Evolutionary conservation across 92 coral and sea anemone species (phyloP).

Genomic region (Diadumene lineata): DNA sequence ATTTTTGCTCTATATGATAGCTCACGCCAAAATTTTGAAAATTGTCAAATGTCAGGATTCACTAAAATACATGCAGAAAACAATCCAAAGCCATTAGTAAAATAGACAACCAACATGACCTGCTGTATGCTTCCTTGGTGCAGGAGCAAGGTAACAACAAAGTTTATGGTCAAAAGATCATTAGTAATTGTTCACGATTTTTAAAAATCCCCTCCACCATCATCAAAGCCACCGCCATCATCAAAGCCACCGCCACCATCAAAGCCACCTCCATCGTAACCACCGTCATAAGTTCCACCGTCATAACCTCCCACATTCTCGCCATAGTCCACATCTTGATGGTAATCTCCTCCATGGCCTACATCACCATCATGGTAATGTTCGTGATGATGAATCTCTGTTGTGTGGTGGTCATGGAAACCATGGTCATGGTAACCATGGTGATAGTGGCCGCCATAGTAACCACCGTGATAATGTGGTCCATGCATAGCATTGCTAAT

Average conservation of each 20-base stretch:
- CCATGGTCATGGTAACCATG: conserved; percentile 60
- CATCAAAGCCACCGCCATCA: conserved; percentile 59
- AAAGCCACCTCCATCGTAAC: conserved; percentile 68
- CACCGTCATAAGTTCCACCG: conserved; percentile 41
- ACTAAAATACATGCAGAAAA: no score
- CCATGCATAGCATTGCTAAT: conserved; percentile 91
- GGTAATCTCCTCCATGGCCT: conserved; percentile 56
- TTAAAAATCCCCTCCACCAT: conserved; percentile 55
- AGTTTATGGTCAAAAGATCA: no score
- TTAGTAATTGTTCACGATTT: no score
- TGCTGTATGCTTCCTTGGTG: no score
- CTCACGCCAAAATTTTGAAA: no score
- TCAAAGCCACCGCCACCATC: conserved; percentile 54
- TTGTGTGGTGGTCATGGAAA: conserved; percentile 69
- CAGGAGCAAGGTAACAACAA: no score
- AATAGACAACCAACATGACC: no score
- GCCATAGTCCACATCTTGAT: conserved; percentile 52
- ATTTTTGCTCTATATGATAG: no score
- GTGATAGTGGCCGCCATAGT: conserved; percentile 7
- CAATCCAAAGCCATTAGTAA: no score
- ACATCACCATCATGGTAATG: no score
- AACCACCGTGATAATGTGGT: conserved; percentile 45
- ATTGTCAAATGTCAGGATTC: no score
- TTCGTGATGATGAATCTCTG: no score
- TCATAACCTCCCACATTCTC: conserved; percentile 24